Evolutionary conservation across 1,140 invertebrate species (phyloP), one percentile per base, ranked within the genome.

Genomic region (Augochlora pura): DNA sequence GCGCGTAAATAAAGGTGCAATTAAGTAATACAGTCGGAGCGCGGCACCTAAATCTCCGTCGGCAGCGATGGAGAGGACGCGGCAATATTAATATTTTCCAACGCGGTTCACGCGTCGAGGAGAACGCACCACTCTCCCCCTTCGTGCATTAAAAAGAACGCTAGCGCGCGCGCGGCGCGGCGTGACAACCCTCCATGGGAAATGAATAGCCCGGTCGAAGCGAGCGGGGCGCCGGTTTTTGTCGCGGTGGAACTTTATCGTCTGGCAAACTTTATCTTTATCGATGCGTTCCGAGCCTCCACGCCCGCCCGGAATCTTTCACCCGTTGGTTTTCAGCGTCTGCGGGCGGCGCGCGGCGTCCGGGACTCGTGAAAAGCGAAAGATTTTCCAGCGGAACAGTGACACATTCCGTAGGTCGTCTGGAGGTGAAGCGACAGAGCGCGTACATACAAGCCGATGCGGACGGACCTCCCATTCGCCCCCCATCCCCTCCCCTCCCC

Each of bases 201-300:
- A 85, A 84, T 81, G 82, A 85, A 77, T 81, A 84, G 79, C 74
- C 74, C 67, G 57, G 18, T 59, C 25, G 49, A 25, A 39, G 46
- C 9, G 54, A 52, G 32, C 60, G 62, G 54, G 67, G 27, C n/a
- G 77, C 32, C 32, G 32, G 32, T 85, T 85, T 81, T 81, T 84
- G 77, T 69, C 64, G n/a, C 63, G 52, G 73, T n/a, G 38, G 82
- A 60, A 74, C 62, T 81, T 84, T 85, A 80, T 84, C 82, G 72
- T 62, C 63, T 80, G 73, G 82, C 65, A 64, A 85, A 72, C 77
- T 77, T 85, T 84, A 82, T 82, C 77, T 80, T 75, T 75, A 85
- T 85, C 82, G 83, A 78, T 65, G 71, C 63, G 68, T 49, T 21
- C 10, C 16, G 68, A 25, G 57, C 32, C 46, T n/a, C 27, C 21